Evolutionary conservation across 2,797 vertebrate genomes (phyloP).

Genomic region (Molossus alvarezi): DNA sequence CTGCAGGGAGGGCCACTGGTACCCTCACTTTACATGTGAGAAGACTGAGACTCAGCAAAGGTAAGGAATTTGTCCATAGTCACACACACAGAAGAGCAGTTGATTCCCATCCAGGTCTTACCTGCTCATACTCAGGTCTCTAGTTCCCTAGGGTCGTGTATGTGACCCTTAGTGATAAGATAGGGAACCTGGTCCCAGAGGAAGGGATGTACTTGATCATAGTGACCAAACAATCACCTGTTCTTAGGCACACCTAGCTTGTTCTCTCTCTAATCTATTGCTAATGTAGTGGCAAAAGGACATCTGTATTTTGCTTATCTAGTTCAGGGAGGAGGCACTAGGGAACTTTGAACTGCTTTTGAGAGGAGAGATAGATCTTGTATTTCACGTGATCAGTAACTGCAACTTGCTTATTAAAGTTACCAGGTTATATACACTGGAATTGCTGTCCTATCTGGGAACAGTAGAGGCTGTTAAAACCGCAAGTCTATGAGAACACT

Average conservation of each 20-base stretch:
- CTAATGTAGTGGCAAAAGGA: neutral
- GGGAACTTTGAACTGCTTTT: neutral
- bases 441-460: neutral
- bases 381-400: neutral
- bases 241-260: neutral
- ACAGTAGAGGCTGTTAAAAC: neutral
- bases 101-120: neutral
- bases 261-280: neutral
- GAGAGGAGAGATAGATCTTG: neutral
- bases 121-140: neutral
- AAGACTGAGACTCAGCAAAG: neutral
- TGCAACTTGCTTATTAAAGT: neutral
- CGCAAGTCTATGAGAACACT: neutral
- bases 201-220: neutral
- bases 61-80: neutral
- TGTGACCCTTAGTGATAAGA: neutral
- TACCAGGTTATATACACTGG: neutral
- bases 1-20: neutral
- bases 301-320: slow-evolving; percentile 14
- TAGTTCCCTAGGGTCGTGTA: neutral
- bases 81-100: neutral
- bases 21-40: neutral
- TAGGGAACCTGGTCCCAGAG: neutral
- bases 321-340: neutral
- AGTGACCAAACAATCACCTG: neutral